phyloP scores from a whole-genome alignment of 1,140 invertebrate genomes.

The Trissolcus basalis region DNA sequence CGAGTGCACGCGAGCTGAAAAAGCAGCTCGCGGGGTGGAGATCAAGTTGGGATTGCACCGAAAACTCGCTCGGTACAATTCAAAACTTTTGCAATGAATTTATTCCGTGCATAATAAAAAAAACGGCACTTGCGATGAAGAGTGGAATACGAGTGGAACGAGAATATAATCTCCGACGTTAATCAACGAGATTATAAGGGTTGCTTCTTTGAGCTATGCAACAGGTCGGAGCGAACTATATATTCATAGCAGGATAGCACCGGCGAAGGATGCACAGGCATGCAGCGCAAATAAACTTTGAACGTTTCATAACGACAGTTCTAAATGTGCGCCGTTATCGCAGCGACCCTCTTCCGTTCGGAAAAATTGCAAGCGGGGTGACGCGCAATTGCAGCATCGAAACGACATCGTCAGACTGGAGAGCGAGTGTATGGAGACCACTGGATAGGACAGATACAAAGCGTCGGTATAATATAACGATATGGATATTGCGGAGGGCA shows the following conservation, averaged over 20 bases:
- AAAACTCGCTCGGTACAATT: no score
- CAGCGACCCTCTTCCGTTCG: no score
- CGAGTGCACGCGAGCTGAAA: neutral
- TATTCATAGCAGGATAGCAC: conserved; percentile 11
- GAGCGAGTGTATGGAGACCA: conserved; percentile 10
- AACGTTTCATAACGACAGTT: conserved; percentile 7
- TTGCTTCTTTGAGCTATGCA: conserved; percentile 57
- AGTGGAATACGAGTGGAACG: conserved; percentile 19
- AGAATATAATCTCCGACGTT: conserved; percentile 51
- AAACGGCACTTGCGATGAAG: conserved; percentile 14
- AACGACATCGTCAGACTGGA: conserved; percentile 15
- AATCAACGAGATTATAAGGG: conserved; percentile 59
- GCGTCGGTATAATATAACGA: conserved; percentile 67
- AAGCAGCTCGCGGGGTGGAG: no score
- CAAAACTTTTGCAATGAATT: no score
- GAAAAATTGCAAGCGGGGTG: neutral
- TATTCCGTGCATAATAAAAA: conserved; percentile 11
- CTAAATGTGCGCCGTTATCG: neutral
- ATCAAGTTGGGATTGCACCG: no score
- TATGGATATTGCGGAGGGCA: conserved; percentile 61
- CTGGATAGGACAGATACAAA: conserved; percentile 49
- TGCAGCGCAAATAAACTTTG: neutral
- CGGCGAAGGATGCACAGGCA: conserved; percentile 13
- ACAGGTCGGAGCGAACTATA: conserved; percentile 39
- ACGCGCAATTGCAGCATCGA: conserved; percentile 21